Evolutionary conservation across 2,888 invertebrate species (phyloP).

Genomic region (Drosophila silvestris): DNA sequence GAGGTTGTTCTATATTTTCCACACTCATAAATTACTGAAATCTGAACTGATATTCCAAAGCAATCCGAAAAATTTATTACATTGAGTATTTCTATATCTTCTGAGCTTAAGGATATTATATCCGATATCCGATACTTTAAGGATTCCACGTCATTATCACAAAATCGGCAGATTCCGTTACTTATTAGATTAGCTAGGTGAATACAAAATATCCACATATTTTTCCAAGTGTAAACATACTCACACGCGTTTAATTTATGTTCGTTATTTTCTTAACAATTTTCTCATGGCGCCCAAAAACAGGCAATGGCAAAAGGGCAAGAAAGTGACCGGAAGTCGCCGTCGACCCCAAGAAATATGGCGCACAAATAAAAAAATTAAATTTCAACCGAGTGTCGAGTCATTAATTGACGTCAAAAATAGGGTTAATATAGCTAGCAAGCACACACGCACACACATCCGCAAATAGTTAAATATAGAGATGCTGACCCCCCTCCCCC

Average conservation of each 20-base stretch:
- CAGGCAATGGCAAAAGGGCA: constrained; percentile 65
- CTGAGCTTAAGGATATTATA: neutral
- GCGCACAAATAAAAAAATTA: constrained; percentile 27
- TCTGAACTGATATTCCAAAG: neutral
- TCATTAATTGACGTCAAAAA: constrained; percentile 80
- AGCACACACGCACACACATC: constrained; percentile 5
- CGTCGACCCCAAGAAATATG: constrained; percentile 63
- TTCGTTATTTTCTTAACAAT: constrained; percentile 25
- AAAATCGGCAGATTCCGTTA: neutral
- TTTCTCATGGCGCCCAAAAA: constrained; percentile 67
- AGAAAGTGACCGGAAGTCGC: constrained; percentile 71
- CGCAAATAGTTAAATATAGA: constrained; percentile 31
- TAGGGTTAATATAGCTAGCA: constrained; percentile 72
- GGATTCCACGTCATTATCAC: neutral
- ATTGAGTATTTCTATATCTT: neutral
- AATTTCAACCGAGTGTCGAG: constrained; percentile 45
- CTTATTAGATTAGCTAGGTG: neutral
- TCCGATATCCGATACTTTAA: neutral
- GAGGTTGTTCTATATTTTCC: neutral
- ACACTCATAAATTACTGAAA: neutral
- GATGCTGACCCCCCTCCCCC: constrained; percentile 26
- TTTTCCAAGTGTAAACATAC: constrained; percentile 1
- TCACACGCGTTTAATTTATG: constrained; percentile 45
- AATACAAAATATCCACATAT: neutral
- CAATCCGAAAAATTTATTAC: neutral